A percentile compares a stretch with the other conserved stretches of the same genome.
These are phyloP conservation scores for Drosophila neocordata DNA, from an alignment of 1,140 invertebrate species.

Conservation along the genomic window DNA sequence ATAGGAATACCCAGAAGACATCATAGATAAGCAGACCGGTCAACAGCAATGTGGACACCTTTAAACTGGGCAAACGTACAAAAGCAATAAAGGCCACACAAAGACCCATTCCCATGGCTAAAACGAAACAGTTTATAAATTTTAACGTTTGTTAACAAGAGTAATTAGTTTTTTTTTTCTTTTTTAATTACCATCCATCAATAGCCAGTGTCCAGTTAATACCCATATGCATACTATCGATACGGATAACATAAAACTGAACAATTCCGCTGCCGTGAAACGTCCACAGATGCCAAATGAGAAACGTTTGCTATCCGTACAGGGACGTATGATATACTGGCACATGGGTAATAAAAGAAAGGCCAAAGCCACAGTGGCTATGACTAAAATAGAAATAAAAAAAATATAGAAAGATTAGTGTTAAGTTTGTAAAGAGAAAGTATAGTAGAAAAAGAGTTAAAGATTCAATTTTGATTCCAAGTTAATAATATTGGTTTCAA, in stretches of 20 bases:
- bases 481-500: too few relatives aligned
- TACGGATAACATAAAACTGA: conserved; percentile 95
- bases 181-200: conserved; percentile 93
- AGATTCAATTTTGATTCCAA: too few relatives aligned
- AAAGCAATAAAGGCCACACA: conserved; percentile 99
- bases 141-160: neutral
- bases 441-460: too few relatives aligned
- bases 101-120: conserved; percentile 97
- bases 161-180: neutral
- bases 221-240: conserved; percentile 98
- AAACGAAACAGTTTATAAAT: conserved; percentile 49
- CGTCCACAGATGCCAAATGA: conserved; percentile 95
- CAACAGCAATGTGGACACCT: conserved; percentile 97
- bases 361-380: conserved; percentile 97
- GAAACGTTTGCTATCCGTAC: conserved; percentile 93
- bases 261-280: conserved; percentile 96
- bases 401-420: conserved; percentile 13
- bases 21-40: conserved; percentile 98
- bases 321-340: conserved; percentile 96
- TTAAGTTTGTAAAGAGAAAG: too few relatives aligned
- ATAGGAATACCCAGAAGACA: conserved; percentile 99
- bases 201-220: conserved; percentile 97
- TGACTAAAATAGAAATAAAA: conserved; percentile 86
- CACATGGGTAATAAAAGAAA: conserved; percentile 98
- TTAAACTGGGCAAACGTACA: conserved; percentile 96